A percentile compares a stretch with the other conserved stretches of the same genome.
Conservation (phyloP, 2,113 vertebrate genomes). For the Bubo bubo region DNA sequence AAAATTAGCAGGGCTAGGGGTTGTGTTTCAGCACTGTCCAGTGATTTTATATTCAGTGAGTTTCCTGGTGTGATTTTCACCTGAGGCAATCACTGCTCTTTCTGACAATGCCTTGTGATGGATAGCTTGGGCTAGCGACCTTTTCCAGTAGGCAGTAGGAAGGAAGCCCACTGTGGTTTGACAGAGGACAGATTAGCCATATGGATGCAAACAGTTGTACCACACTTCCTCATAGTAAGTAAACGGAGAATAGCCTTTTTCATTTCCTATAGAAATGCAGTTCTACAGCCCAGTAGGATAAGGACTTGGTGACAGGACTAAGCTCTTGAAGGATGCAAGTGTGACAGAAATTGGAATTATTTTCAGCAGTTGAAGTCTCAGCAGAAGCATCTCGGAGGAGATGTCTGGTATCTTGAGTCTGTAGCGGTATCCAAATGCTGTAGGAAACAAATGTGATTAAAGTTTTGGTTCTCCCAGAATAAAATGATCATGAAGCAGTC, state of each 20-base stretch:
- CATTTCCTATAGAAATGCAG: background rate
- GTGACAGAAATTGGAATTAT: background rate
- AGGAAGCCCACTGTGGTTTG: background rate
- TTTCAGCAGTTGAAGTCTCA: background rate
- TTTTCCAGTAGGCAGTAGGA: background rate
- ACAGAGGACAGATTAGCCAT: background rate
- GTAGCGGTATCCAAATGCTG: background rate
- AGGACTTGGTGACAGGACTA: background rate
- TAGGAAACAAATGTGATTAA: background rate
- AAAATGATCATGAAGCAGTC: background rate
- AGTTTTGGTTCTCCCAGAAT: background rate
- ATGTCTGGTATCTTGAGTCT: background rate
- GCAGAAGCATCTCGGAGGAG: background rate
- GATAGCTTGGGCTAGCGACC: rapidly evolving
- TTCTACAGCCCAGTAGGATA: background rate
- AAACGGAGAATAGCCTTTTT: background rate
- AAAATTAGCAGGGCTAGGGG: background rate
- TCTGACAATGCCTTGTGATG: background rate
- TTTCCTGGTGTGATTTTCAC: background rate
- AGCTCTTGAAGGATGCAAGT: background rate
- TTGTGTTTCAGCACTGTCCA: background rate
- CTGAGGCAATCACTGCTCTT: background rate
- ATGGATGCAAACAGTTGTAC: background rate
- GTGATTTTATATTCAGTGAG: background rate
- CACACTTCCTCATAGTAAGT: background rate